phyloP scores from a whole-genome alignment of 2,797 vertebrate species.

The Sphenopsis melanotis region DNA sequence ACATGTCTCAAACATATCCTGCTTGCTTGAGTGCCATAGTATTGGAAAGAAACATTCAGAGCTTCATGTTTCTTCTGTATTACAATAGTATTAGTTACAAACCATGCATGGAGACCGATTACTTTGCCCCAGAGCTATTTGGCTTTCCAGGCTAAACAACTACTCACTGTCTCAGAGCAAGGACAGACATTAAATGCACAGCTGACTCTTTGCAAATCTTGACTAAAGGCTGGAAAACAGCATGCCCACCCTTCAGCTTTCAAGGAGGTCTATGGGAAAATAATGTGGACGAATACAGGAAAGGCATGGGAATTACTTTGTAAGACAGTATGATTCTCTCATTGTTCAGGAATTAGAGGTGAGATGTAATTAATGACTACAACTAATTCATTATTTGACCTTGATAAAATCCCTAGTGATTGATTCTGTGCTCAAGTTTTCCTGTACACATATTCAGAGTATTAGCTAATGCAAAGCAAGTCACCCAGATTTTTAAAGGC shows the following conservation, averaged over 20 bases:
- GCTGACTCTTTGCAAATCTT: constrained; percentile 1
- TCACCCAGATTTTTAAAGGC: not conserved
- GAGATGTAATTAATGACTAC: not conserved
- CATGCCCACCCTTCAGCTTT: not conserved
- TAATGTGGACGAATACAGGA: not conserved
- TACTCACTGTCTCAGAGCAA: not conserved
- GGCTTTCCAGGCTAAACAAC: constrained; percentile 9
- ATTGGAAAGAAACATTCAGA: not conserved
- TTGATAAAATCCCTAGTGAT: not conserved
- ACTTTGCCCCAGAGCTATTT: constrained; percentile 30
- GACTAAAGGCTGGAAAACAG: constrained; percentile 2
- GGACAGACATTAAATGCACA: constrained; percentile 20
- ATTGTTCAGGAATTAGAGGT: not conserved
- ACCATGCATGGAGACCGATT: not conserved
- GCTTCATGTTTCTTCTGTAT: not conserved
- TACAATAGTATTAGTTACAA: constrained; percentile 28
- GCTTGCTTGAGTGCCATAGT: not conserved
- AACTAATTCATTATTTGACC: not conserved
- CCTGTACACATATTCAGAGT: not conserved
- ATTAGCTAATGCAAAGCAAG: not conserved
- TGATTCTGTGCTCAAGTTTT: not conserved
- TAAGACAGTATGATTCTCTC: not conserved
- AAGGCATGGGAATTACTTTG: not conserved
- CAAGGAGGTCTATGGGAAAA: not conserved
- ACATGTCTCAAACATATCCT: not conserved